Conservation (phyloP, 2,113 vertebrate genomes). For the Oostethus manadensis region DNA sequence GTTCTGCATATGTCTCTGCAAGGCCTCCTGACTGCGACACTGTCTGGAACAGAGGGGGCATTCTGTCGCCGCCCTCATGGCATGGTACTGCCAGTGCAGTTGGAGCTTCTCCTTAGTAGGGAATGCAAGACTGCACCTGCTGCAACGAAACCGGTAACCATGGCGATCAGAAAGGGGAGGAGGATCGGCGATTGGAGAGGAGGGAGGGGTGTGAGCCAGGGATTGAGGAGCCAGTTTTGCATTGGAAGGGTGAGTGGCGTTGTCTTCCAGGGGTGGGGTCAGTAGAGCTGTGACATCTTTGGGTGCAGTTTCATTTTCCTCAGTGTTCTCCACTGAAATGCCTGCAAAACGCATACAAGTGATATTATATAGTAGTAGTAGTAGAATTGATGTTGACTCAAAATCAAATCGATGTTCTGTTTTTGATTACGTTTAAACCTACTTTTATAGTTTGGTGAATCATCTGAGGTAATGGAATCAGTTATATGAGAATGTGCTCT, state of each 20-base stretch:
- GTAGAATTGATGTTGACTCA: no score
- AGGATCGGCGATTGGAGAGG: constrained; percentile 73
- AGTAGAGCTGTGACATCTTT: constrained; percentile 70
- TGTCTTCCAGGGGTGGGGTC: constrained; percentile 66
- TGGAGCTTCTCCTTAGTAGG: constrained; percentile 96
- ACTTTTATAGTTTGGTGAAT: constrained; percentile 58
- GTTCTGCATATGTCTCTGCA: constrained; percentile 95
- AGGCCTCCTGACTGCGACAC: constrained; percentile 93
- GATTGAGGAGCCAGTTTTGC: constrained; percentile 78
- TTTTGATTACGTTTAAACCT: constrained; percentile 24
- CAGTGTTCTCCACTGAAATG: constrained; percentile 45
- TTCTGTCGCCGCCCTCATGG: constrained; percentile 96
- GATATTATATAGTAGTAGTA: not conserved
- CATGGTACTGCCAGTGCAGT: constrained; percentile 96
- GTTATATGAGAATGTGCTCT: constrained; percentile 22
- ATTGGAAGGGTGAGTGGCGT: constrained; percentile 73
- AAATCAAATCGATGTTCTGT: not conserved
- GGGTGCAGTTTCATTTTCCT: constrained; percentile 58
- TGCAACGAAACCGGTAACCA: constrained; percentile 97
- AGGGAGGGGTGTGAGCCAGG: constrained; percentile 54
- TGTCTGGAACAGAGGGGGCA: constrained; percentile 96
- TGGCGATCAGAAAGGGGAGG: constrained; percentile 91
- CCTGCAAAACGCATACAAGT: constrained; percentile 38
- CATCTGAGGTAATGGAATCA: constrained; percentile 24
- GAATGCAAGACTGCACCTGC: constrained; percentile 97